These are phyloP conservation scores for Dichetophora obliterata DNA, from an alignment of 2,888 invertebrate species.

Conservation along the genomic window DNA sequence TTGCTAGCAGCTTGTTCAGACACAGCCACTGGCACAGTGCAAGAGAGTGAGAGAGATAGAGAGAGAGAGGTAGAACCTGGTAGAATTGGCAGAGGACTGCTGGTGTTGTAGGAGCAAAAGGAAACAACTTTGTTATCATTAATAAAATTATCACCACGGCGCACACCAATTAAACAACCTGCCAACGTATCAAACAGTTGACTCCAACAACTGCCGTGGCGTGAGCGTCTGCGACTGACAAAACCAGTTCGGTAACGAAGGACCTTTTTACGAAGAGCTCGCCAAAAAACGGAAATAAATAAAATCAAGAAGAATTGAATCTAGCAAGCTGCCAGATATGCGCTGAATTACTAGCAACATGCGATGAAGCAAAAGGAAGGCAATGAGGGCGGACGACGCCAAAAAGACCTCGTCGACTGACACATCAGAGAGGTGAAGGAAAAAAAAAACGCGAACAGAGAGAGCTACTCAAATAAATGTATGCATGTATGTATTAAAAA, in stretches of 20 bases:
- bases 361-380: neutral
- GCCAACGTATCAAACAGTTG: constrained; percentile 64
- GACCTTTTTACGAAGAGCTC: neutral
- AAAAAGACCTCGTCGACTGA: neutral
- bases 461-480: neutral
- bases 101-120: constrained; percentile 37
- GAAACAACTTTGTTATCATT: constrained; percentile 64
- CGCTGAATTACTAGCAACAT: constrained; percentile 17
- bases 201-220: constrained; percentile 49
- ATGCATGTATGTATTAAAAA: neutral
- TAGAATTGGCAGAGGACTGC: neutral
- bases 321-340: constrained; percentile 13
- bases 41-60: neutral
- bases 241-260: neutral
- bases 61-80: neutral
- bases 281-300: constrained; percentile 5
- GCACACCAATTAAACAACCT: constrained; percentile 68
- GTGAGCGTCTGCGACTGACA: neutral
- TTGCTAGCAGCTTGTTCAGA: too few species aligned
- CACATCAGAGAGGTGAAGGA: neutral
- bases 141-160: constrained; percentile 68
- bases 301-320: neutral
- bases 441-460: neutral
- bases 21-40: neutral
- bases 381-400: neutral